Base-by-base conservation (phyloP, 2,888 invertebrate species). In the Cheilosia soror region DNA sequence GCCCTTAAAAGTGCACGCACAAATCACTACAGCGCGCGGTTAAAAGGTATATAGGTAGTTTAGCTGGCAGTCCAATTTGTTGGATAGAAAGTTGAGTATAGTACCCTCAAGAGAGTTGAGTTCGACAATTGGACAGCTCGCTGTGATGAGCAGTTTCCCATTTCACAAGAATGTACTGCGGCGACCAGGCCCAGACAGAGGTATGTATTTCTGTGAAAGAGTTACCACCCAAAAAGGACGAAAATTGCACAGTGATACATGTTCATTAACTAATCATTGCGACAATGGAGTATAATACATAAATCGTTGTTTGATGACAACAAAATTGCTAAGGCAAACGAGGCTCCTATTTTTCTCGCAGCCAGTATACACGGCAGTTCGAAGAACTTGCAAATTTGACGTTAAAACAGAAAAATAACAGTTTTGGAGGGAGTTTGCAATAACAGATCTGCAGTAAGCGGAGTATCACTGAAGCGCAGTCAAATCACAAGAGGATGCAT, bases 1-100 rank as follows among this genome's bases (percentile, higher is more conserved):
- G 77, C 81, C 84, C 84, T 85, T 85, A 85, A 85, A 85, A 71
- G 84, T 85, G 76, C 81, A 81, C 81, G 81, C 81, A 85, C 85
- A 85, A 85, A 85, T 85, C 81, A 68, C 76, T 72, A 68, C 37
- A 27, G 68, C 20, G 49, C 25, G 2, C 20, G 20, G 20, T 20
- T 20, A 20, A 20, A 20, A 20, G 55, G 62, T 25, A 49, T 25
- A 68, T 66, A 75, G 72, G 78, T 68, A 69, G 62, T 72, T 72
- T 55, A 76, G 81, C 80, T 71, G 81, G 81, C 81, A 76, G 77
- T 76, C 81, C 85, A 85, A 85, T 85, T 85, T 85, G 81, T 81
- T 85, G 76, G 55, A 71, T 83, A 85, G 85, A 85, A 85, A 85
- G 85, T 81, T 85, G 72, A 85, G 81, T 60, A 20, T 20, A 65